Conservation (phyloP, 2,113 vertebrate genomes). For the Noturus placidus region DNA sequence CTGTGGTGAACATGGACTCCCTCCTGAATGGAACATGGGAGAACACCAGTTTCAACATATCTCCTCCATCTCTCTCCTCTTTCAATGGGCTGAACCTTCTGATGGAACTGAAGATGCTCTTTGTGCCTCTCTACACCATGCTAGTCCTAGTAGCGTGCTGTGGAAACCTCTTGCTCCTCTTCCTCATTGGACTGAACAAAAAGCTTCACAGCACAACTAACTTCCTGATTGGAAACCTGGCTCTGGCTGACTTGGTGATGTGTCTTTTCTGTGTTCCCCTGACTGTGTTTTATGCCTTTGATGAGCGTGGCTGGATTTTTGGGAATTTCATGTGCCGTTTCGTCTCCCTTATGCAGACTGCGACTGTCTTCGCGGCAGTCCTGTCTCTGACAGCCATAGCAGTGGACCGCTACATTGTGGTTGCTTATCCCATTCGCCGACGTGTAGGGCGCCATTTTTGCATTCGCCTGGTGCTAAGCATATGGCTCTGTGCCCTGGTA, state of each 20-base stretch:
- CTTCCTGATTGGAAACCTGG: slow-evolving; percentile 85
- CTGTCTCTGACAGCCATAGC: slow-evolving; percentile 86
- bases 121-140: slow-evolving; percentile 78
- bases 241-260: slow-evolving; percentile 81
- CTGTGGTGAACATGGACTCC: slow-evolving; percentile 60
- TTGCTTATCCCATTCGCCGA: slow-evolving; percentile 78
- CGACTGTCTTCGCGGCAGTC: slow-evolving; percentile 80
- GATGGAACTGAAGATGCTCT: slow-evolving; percentile 77
- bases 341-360: slow-evolving; percentile 78
- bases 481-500: slow-evolving; percentile 77
- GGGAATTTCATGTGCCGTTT: slow-evolving; percentile 81
- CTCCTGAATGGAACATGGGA: slow-evolving; percentile 55
- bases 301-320: slow-evolving; percentile 81
- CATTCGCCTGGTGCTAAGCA: slow-evolving; percentile 68
- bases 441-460: slow-evolving; percentile 75
- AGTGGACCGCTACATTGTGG: slow-evolving; percentile 82
- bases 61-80: slow-evolving; percentile 41
- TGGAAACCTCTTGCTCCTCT: slow-evolving; percentile 81
- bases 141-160: slow-evolving; percentile 77
- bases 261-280: slow-evolving; percentile 83
- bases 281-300: slow-evolving; percentile 82
- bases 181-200: slow-evolving; percentile 82
- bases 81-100: slow-evolving; percentile 81
- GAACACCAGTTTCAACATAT: slow-evolving; percentile 47
- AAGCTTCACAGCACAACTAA: slow-evolving; percentile 86